A percentile compares a stretch with the other conserved stretches of the same genome.
phyloP scores from a whole-genome alignment of 1,140 invertebrate genomes.

The Neodiprion fabricii region DNA sequence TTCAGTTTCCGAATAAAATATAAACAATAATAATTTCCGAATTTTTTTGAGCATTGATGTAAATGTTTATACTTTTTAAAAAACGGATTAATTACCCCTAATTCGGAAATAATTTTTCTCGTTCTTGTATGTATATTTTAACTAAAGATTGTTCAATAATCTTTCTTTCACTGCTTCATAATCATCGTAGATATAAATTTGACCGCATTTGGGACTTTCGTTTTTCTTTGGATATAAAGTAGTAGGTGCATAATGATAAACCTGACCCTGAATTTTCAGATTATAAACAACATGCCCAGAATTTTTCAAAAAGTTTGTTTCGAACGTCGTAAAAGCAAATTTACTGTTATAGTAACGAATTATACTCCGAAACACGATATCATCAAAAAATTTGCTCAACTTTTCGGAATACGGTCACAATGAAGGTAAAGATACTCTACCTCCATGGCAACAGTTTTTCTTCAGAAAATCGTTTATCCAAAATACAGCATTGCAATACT shows the following conservation, averaged over 20 bases:
- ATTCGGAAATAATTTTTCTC: no score
- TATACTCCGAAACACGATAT: no score
- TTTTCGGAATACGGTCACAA: background rate
- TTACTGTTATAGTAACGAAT: no score
- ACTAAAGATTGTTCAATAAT: background rate
- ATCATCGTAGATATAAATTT: background rate
- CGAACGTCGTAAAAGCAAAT: no score
- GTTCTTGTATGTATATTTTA: no score
- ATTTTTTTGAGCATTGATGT: slow-evolving; percentile 4
- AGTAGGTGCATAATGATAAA: background rate
- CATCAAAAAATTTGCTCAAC: no score
- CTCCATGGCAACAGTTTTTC: slow-evolving; percentile 34
- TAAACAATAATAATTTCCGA: background rate
- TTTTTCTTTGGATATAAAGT: background rate
- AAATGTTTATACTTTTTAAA: background rate
- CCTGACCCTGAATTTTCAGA: no score
- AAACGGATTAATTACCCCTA: background rate
- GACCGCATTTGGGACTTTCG: background rate
- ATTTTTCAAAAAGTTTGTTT: no score
- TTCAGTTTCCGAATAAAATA: background rate
- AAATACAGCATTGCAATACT: slow-evolving; percentile 20
- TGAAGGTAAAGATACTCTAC: background rate
- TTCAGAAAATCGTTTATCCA: slow-evolving; percentile 19
- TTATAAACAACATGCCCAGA: no score
- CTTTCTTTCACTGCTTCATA: background rate